phyloP scores from a whole-genome alignment of 1,140 invertebrate genomes.

The Musca domestica region DNA sequence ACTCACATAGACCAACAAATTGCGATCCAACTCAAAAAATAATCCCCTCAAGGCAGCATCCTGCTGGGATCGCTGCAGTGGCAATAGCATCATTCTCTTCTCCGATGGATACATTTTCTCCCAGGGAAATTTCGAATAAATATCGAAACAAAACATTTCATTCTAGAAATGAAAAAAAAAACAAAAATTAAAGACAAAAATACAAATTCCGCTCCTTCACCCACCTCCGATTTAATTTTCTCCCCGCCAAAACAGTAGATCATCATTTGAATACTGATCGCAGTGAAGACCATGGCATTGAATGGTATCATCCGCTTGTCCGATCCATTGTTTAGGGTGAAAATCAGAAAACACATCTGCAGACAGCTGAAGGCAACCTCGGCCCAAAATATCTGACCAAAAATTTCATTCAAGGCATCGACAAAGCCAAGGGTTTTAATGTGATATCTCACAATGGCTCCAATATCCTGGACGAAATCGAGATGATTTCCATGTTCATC shows the following conservation, averaged over 20 bases:
- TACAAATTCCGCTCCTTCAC: neutral
- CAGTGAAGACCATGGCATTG: neutral
- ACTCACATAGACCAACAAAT: conserved; percentile 21
- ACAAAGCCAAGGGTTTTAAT: neutral
- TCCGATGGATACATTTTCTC: conserved; percentile 8
- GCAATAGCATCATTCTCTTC: neutral
- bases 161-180: neutral
- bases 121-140: conserved; percentile 22
- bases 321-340: neutral
- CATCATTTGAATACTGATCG: neutral
- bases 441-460: conserved; percentile 7
- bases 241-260: conserved; percentile 17
- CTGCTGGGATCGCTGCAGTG: conserved; percentile 11
- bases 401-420: conserved; percentile 10
- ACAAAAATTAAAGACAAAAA: neutral
- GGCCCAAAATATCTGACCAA: conserved; percentile 19
- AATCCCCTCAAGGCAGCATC: conserved; percentile 4
- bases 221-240: conserved; percentile 1
- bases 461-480: neutral
- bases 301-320: neutral
- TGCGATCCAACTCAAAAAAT: conserved; percentile 23
- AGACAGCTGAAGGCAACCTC: conserved; percentile 3
- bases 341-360: neutral
- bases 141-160: conserved; percentile 3
- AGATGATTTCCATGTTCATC: neutral